These are phyloP conservation scores for Phalacrocorax pelagicus DNA, from an alignment of 2,113 vertebrate species.

Conservation along the genomic window DNA sequence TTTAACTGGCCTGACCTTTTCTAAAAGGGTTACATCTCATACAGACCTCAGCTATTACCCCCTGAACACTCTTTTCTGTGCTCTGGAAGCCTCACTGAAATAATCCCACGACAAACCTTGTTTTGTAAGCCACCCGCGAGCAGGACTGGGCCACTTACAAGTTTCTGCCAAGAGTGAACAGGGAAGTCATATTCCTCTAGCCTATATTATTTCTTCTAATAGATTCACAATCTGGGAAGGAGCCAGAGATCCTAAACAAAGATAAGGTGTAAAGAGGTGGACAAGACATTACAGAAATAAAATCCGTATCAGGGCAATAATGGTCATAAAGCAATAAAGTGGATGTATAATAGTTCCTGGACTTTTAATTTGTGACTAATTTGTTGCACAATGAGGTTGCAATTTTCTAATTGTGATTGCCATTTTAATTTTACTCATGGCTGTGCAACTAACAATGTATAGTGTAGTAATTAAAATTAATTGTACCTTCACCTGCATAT, in stretches of 20 bases:
- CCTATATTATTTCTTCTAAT: not conserved
- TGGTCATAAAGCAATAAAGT: constrained; percentile 60
- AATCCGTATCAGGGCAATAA: constrained; percentile 54
- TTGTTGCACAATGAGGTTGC: constrained; percentile 92
- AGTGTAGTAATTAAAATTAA: constrained; percentile 96
- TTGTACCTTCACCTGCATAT: constrained; percentile 88
- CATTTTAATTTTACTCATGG: constrained; percentile 97
- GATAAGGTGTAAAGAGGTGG: constrained; percentile 43
- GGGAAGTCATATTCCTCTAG: not conserved
- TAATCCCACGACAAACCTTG: not conserved
- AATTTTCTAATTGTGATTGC: constrained; percentile 97
- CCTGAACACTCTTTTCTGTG: constrained; percentile 5
- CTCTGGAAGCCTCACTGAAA: constrained; percentile 26
- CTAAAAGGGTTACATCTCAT: constrained; percentile 38
- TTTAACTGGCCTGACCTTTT: constrained; percentile 36
- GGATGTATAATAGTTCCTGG: constrained; percentile 66
- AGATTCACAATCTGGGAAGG: not conserved
- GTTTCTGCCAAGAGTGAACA: not conserved
- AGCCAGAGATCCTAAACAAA: constrained; percentile 42
- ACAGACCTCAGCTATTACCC: constrained; percentile 50
- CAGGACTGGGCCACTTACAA: not conserved
- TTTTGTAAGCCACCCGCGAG: not conserved
- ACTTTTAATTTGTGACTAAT: constrained; percentile 88
- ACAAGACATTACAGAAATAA: constrained; percentile 45
- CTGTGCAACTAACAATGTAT: constrained; percentile 87